Conservation (phyloP, 1,140 invertebrate genomes). For the Cepaea nemoralis region DNA sequence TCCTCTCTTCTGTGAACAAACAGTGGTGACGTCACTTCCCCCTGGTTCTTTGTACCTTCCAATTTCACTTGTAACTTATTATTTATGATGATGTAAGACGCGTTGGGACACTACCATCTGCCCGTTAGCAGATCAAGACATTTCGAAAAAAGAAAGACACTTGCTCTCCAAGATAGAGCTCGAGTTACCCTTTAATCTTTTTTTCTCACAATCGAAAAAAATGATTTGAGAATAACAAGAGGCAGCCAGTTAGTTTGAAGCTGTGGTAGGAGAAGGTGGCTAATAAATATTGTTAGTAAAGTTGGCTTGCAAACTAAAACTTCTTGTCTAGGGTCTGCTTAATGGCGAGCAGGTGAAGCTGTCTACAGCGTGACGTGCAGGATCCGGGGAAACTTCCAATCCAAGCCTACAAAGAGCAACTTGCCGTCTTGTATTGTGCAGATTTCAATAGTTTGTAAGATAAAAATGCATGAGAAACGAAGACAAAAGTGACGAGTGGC, state of each 20-base stretch:
- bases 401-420: slow-evolving; percentile 29
- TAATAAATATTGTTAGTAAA: slow-evolving; percentile 26
- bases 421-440: slow-evolving; percentile 35
- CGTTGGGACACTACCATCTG: slow-evolving; percentile 23
- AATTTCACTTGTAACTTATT: slow-evolving; percentile 25
- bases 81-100: slow-evolving; percentile 9
- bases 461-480: slow-evolving; percentile 43
- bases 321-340: slow-evolving; percentile 20
- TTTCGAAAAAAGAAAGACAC: slow-evolving; percentile 5
- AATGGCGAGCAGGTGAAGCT: slow-evolving; percentile 36
- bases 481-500: slow-evolving; percentile 41
- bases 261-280: neutral
- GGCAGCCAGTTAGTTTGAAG: slow-evolving; percentile 31
- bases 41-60: neutral
- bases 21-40: slow-evolving; percentile 6
- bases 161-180: neutral
- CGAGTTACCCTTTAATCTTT: slow-evolving; percentile 1
- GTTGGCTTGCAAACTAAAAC: slow-evolving; percentile 8
- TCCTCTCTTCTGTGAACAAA: slow-evolving; percentile 7
- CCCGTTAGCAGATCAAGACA: neutral
- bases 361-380: slow-evolving; percentile 23
- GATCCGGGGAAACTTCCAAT: slow-evolving; percentile 25
- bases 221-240: slow-evolving; percentile 31
- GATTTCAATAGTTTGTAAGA: slow-evolving; percentile 37
- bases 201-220: slow-evolving; percentile 16